Evolutionary conservation across 2,888 invertebrate genomes (phyloP), one percentile per base, ranked within the genome.

Genomic region (Carabus problematicus): DNA sequence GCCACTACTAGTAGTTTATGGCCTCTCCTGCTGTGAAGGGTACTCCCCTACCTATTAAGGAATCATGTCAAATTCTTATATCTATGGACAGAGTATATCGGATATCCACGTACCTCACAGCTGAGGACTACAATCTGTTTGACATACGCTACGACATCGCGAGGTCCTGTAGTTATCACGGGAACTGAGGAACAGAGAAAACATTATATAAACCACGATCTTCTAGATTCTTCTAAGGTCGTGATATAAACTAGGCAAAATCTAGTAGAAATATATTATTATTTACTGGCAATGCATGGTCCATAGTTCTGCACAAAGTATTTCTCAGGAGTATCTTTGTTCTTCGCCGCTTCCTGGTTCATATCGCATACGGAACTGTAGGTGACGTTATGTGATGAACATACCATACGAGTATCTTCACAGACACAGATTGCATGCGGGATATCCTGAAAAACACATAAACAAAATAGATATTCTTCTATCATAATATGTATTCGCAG

Each of bases 281-380:
- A 52, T 39, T 62, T 54, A 63, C 63, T 63, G 52, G 63, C 63
- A 63, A 63, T 63, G 56, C 64, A 64, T 29, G 64, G 64, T 6
- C 64, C 64, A 14, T 64, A 64, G 18, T 64, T 64, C 11, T 64
- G 42, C 11, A 64, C 19, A 19, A 14, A 43, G 19, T 55, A 8
- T 45, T 55, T 14, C 8, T 64, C 43, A 0, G 39, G 45, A 6
- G 63, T 8, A 16, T 49, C 9, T 62, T 42, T 42, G 42, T 64
- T 56, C 56, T 64, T 64, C 29, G 19, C 49, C 19, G 64, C 55
- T n/a, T 64, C 19, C 39, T 55, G 39, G 45, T 64, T 42, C 43
- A 64, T 42, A 29, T 64, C 64, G 29, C 64, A 64, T 42, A 64
- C 43, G 12, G 64, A 64, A 43, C 16, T 64, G n/a, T 55, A 64